Percentiles rank a stretch among this genome's conserved stretches.
Evolutionary conservation across 2,888 invertebrate species (phyloP).

Genomic region (Drosophila antonietae): DNA sequence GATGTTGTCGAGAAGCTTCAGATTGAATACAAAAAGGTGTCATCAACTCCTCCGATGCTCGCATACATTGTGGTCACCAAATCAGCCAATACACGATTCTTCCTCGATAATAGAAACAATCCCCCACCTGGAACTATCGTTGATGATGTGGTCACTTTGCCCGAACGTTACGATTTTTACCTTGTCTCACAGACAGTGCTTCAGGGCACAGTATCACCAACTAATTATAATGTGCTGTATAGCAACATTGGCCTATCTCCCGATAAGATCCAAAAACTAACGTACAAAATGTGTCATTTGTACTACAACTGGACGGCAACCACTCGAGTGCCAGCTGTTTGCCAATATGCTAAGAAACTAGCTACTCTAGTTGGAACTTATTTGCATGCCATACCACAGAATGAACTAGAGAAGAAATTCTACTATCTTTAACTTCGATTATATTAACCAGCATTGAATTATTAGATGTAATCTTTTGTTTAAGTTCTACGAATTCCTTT

Average conservation of each 20-base stretch:
- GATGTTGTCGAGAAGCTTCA: conserved; percentile 86
- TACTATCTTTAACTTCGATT: conserved; percentile 88
- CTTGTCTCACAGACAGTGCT: conserved; percentile 93
- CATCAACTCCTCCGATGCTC: conserved; percentile 85
- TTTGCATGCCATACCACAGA: conserved; percentile 90
- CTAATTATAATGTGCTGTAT: conserved; percentile 93
- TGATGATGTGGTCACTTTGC: conserved; percentile 93
- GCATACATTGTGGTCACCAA: conserved; percentile 95
- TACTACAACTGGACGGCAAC: conserved; percentile 97
- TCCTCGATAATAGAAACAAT: conserved; percentile 86
- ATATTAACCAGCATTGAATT: not conserved
- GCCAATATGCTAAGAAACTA: conserved; percentile 97
- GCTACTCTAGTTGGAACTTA: conserved; percentile 94
- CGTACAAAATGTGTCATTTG: conserved; percentile 94
- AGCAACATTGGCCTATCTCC: conserved; percentile 89
- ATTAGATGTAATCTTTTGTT: not conserved
- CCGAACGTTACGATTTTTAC: conserved; percentile 94
- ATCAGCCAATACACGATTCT: conserved; percentile 92
- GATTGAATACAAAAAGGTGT: conserved; percentile 85
- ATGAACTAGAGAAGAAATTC: conserved; percentile 87
- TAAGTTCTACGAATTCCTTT: not conserved
- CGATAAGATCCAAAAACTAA: conserved; percentile 92
- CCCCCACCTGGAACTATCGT: conserved; percentile 95
- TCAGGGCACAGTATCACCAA: conserved; percentile 96
- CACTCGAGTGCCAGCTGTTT: conserved; percentile 95